Evolutionary conservation across 1,140 invertebrate genomes (phyloP).

Genomic region (Habropoda laboriosa): DNA sequence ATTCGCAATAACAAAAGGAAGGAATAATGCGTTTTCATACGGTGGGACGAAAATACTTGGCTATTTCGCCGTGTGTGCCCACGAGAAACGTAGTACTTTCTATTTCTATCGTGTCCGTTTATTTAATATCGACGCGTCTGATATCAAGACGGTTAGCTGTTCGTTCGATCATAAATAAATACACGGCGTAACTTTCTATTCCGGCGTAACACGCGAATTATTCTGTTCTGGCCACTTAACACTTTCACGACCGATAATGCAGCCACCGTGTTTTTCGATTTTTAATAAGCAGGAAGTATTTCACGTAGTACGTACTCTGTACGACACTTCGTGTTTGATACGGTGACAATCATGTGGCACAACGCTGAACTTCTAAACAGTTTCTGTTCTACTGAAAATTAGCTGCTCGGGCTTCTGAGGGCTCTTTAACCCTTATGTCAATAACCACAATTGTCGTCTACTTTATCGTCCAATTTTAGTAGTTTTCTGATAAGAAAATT

Average conservation of each 20-base stretch:
- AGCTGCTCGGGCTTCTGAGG: too few species aligned
- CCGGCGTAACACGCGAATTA: conserved; percentile 12
- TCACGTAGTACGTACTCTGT: neutral
- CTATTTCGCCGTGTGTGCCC: neutral
- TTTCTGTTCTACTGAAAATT: too few species aligned
- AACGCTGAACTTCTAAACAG: too few species aligned
- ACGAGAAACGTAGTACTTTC: conserved; percentile 33
- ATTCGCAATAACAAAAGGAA: neutral
- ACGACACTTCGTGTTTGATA: too few species aligned
- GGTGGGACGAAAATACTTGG: neutral
- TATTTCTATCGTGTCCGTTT: conserved; percentile 28
- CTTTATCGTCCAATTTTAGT: too few species aligned
- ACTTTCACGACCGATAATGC: conserved; percentile 10
- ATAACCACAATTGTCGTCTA: too few species aligned
- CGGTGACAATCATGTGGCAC: too few species aligned
- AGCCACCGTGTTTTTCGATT: neutral
- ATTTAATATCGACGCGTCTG: neutral
- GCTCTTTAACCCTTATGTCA: too few species aligned
- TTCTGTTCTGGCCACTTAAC: neutral
- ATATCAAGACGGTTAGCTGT: conserved; percentile 9
- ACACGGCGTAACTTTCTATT: conserved; percentile 44
- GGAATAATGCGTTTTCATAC: neutral
- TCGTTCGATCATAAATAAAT: conserved; percentile 19
- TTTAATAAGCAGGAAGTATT: neutral
- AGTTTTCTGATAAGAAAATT: too few species aligned